phyloP scores from a whole-genome alignment of 2,888 invertebrate genomes.

The Litoditis marina region DNA sequence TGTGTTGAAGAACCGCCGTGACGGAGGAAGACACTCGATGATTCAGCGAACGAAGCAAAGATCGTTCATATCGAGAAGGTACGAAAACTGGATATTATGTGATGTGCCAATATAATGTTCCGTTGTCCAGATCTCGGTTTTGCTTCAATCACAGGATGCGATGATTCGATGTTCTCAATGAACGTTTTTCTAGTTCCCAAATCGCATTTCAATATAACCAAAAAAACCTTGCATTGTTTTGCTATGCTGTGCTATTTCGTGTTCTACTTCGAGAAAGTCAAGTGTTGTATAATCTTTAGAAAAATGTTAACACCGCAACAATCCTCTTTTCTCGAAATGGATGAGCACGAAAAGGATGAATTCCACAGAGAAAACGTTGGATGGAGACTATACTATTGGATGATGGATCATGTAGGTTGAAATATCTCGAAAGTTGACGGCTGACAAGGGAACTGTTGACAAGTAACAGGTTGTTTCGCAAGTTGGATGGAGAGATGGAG shows the following conservation, averaged over 20 bases:
- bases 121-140: no score
- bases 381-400: conserved; percentile 48
- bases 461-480: no score
- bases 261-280: background rate
- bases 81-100: background rate
- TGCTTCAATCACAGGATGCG: no score
- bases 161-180: no score
- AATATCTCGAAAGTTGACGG: no score
- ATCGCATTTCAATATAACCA: no score
- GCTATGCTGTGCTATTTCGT: no score
- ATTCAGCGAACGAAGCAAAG: conserved; percentile 11
- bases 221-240: no score
- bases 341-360: conserved; percentile 28
- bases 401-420: conserved; percentile 41
- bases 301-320: conserved; percentile 1
- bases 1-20: conserved; percentile 14
- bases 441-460: no score
- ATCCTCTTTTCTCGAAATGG: background rate
- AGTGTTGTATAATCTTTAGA: background rate
- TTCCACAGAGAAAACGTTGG: conserved; percentile 47
- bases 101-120: no score
- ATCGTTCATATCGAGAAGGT: background rate
- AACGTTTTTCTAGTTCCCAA: no score
- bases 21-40: conserved; percentile 27
- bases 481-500: background rate